Evolutionary conservation across 2,888 invertebrate species (phyloP), one percentile per base, ranked within the genome.

Genomic region (Hypsopygia costalis): DNA sequence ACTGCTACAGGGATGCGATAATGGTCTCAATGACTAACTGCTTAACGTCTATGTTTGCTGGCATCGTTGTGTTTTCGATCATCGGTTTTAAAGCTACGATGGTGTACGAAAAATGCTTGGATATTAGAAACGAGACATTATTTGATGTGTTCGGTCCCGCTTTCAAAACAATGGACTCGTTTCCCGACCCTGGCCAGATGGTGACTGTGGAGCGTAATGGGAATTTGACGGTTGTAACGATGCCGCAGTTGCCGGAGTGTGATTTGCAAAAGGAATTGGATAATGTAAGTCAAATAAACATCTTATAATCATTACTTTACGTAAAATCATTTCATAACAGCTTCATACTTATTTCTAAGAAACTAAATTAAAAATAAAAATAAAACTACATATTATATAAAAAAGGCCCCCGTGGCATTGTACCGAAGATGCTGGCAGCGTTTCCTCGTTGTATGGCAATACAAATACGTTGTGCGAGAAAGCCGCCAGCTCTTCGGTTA

Each of bases 31-130:
- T 97, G 59, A 97, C 97, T 7, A 98, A 98, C 75, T 97, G 97
- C 67, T 93, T 95, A 57, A 98, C 98, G 0, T 98, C 98, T 1
- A 95, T 98, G 94, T 98, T 98, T 71, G 98, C 98, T 38, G 98
- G 97, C 0, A 94, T 98, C 33, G 98, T 98, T 1, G 97, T 98
- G 11, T 98, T 98, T 75, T 96, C 98, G 0, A 95, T 98, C 22
- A 96, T 98, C 49, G 98, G 97, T 8, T 97, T 97, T 69, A 97
- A 97, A 78, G 95, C 95, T 0, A 94, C 95, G 1, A 93, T 94
- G 92, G 92, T 93, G n/a, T 94, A 94, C 62, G 94, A 94, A 58
- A 92, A 92, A 55, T 95, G 95, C 67, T 77, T 95, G 55, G 89
- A 86, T 4, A 89, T 90, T 28, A 86, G 93, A 50, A 93, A 94